Conservation (phyloP, 2,797 vertebrate genomes). For the Microhierax caerulescens region DNA sequence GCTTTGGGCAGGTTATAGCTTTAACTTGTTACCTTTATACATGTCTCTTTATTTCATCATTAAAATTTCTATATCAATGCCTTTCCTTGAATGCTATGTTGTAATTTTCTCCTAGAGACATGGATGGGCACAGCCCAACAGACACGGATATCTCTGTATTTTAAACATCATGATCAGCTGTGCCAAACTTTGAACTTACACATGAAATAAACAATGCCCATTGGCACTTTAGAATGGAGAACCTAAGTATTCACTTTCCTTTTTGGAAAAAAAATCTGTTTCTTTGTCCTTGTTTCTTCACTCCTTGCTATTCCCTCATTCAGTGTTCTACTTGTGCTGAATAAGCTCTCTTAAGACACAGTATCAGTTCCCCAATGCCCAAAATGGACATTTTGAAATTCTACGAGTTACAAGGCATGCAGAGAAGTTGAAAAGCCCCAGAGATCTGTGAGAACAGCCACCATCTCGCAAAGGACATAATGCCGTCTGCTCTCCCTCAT, state of each 20-base stretch:
- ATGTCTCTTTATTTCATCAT: background rate
- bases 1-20: background rate
- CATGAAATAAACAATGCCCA: background rate
- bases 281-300: background rate
- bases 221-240: background rate
- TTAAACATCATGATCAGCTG: background rate
- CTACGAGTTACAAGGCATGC: background rate
- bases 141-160: background rate
- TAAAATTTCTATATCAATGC: background rate
- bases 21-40: background rate
- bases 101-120: background rate
- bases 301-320: background rate
- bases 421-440: background rate
- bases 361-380: background rate
- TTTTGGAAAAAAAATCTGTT: background rate
- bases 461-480: background rate
- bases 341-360: background rate
- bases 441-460: background rate
- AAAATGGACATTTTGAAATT: background rate
- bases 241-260: background rate
- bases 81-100: background rate
- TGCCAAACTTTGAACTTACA: background rate
- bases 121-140: background rate
- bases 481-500: background rate
- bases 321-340: background rate